phyloP scores from a whole-genome alignment of 2,113 vertebrate genomes.

The Menura novaehollandiae region DNA sequence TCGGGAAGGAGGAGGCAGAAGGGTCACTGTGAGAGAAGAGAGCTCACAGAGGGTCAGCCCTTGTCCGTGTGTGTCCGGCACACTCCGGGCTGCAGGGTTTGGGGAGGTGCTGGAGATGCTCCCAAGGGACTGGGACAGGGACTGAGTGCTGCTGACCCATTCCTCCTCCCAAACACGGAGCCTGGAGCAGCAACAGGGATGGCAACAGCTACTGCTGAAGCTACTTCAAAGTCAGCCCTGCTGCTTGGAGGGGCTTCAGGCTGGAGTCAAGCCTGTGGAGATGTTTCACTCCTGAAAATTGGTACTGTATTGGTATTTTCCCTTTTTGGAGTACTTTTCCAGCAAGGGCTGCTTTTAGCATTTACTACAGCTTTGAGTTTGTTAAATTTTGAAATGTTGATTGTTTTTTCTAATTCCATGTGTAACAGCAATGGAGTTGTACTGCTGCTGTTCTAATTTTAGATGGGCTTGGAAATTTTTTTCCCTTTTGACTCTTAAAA shows the following conservation, averaged over 20 bases:
- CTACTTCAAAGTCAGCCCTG: rapidly evolving
- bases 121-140: not conserved
- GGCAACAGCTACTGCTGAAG: not conserved
- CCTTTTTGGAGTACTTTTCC: not conserved
- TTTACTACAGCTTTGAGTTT: not conserved
- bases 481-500: not conserved
- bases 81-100: rapidly evolving
- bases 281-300: not conserved
- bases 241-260: not conserved
- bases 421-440: not conserved
- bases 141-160: rapidly evolving
- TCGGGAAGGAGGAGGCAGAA: not conserved
- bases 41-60: not conserved
- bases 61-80: rapidly evolving
- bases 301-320: not conserved
- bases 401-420: not conserved
- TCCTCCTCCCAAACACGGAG: rapidly evolving
- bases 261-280: not conserved
- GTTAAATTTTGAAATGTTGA: not conserved
- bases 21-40: not conserved
- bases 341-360: not conserved
- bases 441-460: not conserved
- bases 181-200: not conserved
- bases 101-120: not conserved
- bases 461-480: not conserved